Percentiles rank a stretch among this genome's conserved stretches.
These are phyloP conservation scores for Vidua chalybeata DNA, from an alignment of 2,113 vertebrate genomes.

Conservation along the genomic window DNA sequence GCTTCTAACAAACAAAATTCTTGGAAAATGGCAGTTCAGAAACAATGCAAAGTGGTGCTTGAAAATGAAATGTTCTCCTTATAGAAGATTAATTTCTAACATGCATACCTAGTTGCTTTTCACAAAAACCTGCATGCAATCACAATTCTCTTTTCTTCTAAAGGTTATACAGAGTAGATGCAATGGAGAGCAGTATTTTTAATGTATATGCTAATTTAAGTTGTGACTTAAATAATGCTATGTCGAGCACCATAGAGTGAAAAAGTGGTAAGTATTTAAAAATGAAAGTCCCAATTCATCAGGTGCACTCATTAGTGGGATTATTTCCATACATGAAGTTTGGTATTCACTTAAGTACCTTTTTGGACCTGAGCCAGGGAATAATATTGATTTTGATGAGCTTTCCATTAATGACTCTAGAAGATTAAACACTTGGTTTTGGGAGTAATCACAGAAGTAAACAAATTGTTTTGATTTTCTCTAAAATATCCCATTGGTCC, in stretches of 20 bases:
- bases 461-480: slow-evolving; percentile 29
- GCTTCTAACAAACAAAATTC: background rate
- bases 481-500: background rate
- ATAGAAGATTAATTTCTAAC: background rate
- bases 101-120: background rate
- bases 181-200: background rate
- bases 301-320: background rate
- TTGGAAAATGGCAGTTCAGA: background rate
- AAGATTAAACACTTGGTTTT: slow-evolving; percentile 18
- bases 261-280: background rate
- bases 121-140: background rate
- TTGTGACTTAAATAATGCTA: background rate
- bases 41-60: background rate
- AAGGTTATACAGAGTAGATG: background rate
- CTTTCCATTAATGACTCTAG: slow-evolving; percentile 15
- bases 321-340: background rate
- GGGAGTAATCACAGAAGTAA: background rate
- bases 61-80: background rate
- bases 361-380: background rate
- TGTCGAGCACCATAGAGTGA: background rate
- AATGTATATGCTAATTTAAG: background rate
- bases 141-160: background rate
- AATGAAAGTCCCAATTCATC: background rate
- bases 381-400: slow-evolving; percentile 23
- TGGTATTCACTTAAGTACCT: background rate